Conservation (phyloP, 2,113 vertebrate species). For the Cephalopterus ornatus region DNA sequence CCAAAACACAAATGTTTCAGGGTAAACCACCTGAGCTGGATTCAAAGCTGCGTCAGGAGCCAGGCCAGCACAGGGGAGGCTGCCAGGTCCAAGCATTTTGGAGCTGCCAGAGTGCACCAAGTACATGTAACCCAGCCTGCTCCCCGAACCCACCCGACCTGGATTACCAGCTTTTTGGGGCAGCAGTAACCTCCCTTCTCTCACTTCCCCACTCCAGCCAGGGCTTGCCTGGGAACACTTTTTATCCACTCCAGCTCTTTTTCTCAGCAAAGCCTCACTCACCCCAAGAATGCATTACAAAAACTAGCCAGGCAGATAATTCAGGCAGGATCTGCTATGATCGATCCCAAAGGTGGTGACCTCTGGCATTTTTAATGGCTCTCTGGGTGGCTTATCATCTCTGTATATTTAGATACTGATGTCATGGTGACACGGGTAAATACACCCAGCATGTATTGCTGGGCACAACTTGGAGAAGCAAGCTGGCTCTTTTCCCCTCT, state of each 20-base stretch:
- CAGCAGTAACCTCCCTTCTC: not conserved
- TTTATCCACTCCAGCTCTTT: not conserved
- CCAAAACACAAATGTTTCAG: not conserved
- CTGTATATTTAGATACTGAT: constrained; percentile 5
- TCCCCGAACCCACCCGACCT: not conserved
- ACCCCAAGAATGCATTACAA: accelerated
- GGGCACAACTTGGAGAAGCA: not conserved
- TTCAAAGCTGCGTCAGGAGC: not conserved
- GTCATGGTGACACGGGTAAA: not conserved
- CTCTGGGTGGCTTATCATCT: not conserved
- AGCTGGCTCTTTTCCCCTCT: not conserved
- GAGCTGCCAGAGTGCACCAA: not conserved
- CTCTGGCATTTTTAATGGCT: constrained; percentile 21
- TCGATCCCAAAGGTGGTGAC: not conserved
- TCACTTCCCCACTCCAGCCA: not conserved
- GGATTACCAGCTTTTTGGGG: not conserved
- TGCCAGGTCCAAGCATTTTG: not conserved
- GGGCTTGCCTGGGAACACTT: not conserved
- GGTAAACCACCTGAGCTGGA: not conserved
- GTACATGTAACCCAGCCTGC: accelerated
- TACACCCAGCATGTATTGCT: accelerated
- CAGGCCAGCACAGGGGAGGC: not conserved
- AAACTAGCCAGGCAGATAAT: not conserved
- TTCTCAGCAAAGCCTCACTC: accelerated
- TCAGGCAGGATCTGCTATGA: not conserved